Evolutionary conservation across 2,113 vertebrate genomes (phyloP).

Genomic region (Mobula hypostoma): DNA sequence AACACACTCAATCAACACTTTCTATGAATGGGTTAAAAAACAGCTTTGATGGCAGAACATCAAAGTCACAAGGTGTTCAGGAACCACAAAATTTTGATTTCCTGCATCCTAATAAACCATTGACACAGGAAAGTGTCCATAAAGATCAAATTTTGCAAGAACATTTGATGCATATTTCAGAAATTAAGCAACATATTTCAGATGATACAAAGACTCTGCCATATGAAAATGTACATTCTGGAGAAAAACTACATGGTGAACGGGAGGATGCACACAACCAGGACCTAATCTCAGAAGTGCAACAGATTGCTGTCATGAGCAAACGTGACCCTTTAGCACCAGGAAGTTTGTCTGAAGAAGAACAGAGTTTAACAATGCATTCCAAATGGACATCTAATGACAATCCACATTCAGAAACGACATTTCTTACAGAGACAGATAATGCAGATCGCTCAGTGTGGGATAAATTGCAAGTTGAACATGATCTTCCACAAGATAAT

Average conservation of each 20-base stretch:
- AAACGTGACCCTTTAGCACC: background rate
- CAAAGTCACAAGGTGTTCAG: slow-evolving; percentile 35
- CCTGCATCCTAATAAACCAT: background rate
- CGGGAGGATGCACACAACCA: background rate
- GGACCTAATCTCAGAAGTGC: background rate
- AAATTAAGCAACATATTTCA: background rate
- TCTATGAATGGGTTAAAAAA: slow-evolving; percentile 43
- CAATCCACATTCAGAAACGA: slow-evolving; percentile 13
- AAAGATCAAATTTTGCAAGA: slow-evolving; percentile 22
- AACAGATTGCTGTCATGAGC: background rate
- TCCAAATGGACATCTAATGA: background rate
- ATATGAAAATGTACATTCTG: background rate
- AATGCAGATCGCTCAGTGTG: background rate
- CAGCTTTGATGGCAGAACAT: slow-evolving; percentile 41
- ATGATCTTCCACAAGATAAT: background rate
- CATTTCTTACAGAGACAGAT: background rate
- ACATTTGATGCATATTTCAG: background rate
- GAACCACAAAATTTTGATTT: background rate
- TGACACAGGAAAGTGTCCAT: background rate
- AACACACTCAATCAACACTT: slow-evolving; percentile 43
- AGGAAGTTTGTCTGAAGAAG: background rate
- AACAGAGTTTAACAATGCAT: background rate
- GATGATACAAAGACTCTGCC: background rate
- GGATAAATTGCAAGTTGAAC: background rate
- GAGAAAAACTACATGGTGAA: background rate